Evolutionary conservation across 2,888 invertebrate species (phyloP), one percentile per base, ranked within the genome.

Genomic region (Limenitis camilla): DNA sequence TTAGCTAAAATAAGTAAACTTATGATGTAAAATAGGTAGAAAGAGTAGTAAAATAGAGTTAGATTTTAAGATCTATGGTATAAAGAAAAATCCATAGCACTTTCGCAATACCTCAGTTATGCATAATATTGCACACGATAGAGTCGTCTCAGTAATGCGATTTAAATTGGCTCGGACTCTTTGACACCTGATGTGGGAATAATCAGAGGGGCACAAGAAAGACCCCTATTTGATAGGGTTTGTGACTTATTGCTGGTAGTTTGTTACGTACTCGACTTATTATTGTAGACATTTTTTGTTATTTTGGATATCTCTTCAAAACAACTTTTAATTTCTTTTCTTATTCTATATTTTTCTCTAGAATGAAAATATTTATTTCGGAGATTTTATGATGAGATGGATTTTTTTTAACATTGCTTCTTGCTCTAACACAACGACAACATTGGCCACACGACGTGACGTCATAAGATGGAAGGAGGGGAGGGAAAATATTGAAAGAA

Each of bases 71-170:
- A 11, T 52, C 52, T 58, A 35, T 58, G 40, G 48, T 10, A 29
- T 11, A 11, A 36, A 49, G 55, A 42, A 49, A 52, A 40, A 49
- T 38, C 38, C 36, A 46, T 35, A 33, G 40, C 11, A 27, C 38
- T 55, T 55, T 55, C 52, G 44, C 55, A 53, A 56, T 56, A 32
- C 35, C 11, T 44, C 35, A 49, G 45, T 49, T 56, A 46, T 56
- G 60, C 60, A 59, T 55, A 55, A 59, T 55, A 58, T 55, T 41
- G 53, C 53, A 67, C 63, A 60, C 64, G 72, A 79, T 85, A 81
- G 84, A 85, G 85, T 83, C 82, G 82, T 83, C 78, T 76, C 61
- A 63, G 61, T 86, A 84, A 86, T 83, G 84, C 73, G 80, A 76
- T 85, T 84, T 85, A 84, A 85, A 86, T 83, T 84, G 78, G 74